Conservation (phyloP, 2,888 invertebrate genomes). For the Eristalinus aeneus region DNA sequence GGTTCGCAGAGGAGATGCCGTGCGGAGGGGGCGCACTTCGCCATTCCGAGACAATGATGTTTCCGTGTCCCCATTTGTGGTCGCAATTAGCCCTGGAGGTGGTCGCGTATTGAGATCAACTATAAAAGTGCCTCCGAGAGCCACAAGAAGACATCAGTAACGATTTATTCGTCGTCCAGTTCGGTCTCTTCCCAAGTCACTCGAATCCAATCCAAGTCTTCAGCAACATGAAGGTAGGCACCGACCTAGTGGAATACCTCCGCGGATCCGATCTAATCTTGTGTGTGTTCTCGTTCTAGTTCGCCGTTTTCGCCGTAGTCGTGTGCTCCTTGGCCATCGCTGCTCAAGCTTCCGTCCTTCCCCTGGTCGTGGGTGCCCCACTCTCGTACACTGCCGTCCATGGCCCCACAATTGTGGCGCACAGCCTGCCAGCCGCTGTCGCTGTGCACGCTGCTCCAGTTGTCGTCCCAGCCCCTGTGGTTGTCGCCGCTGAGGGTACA, state of each 20-base stretch:
- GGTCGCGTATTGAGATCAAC: constrained; percentile 36
- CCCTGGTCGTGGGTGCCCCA: constrained; percentile 68
- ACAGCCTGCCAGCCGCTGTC: constrained; percentile 62
- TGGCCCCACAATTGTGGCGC: constrained; percentile 72
- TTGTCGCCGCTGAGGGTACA: constrained; percentile 74
- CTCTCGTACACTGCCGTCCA: constrained; percentile 72
- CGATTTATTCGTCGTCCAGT: constrained; percentile 76
- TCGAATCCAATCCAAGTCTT: constrained; percentile 39
- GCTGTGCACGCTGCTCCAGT: constrained; percentile 71
- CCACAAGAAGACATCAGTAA: constrained; percentile 75
- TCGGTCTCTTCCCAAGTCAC: constrained; percentile 72
- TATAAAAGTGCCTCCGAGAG: constrained; percentile 56
- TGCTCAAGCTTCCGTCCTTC: constrained; percentile 77
- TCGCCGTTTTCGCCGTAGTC: constrained; percentile 78
- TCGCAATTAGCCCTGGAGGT: constrained; percentile 51
- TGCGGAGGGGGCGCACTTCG: neutral
- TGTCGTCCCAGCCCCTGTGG: constrained; percentile 72
- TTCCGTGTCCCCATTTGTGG: constrained; percentile 53
- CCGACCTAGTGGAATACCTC: neutral
- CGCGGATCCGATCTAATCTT: neutral
- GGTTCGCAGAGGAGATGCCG: constrained; percentile 43
- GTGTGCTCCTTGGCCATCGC: constrained; percentile 79
- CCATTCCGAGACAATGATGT: constrained; percentile 22
- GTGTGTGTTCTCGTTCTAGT: constrained; percentile 73
- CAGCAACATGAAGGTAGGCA: constrained; percentile 78